Percentiles rank a stretch among this genome's conserved stretches.
phyloP scores from a whole-genome alignment of 1,140 invertebrate genomes.

The Lysiphlebus fabarum region DNA sequence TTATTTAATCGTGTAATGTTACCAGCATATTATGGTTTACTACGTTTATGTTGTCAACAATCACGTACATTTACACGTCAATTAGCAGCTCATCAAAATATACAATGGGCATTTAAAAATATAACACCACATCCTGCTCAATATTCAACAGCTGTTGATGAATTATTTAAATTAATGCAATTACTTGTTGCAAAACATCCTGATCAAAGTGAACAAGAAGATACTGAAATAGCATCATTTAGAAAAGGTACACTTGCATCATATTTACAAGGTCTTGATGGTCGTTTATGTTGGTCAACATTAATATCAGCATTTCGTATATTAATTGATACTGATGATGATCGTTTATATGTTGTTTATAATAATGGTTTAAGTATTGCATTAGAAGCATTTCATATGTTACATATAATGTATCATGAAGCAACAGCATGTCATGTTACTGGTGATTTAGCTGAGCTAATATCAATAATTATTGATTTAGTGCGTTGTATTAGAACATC shows the following conservation, averaged over 20 bases:
- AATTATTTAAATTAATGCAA: slow-evolving; percentile 85
- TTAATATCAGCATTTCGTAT: slow-evolving; percentile 83
- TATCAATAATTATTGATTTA: slow-evolving; percentile 73
- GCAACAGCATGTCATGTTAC: slow-evolving; percentile 85
- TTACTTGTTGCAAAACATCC: slow-evolving; percentile 73
- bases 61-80: slow-evolving; percentile 80
- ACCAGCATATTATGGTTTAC: slow-evolving; percentile 89
- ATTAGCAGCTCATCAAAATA: slow-evolving; percentile 87
- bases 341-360: slow-evolving; percentile 81
- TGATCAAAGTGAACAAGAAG: slow-evolving; percentile 75
- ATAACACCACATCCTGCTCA: slow-evolving; percentile 91
- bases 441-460: slow-evolving; percentile 77
- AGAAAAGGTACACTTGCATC: slow-evolving; percentile 77
- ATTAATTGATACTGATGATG: slow-evolving; percentile 83
- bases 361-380: slow-evolving; percentile 85
- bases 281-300: slow-evolving; percentile 82
- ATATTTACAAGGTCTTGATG: slow-evolving; percentile 78
- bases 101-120: slow-evolving; percentile 95
- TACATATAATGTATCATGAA: slow-evolving; percentile 92
- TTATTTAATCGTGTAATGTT: slow-evolving; percentile 90
- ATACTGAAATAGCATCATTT: slow-evolving; percentile 78
- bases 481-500: slow-evolving; percentile 67
- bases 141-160: slow-evolving; percentile 85
- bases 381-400: slow-evolving; percentile 84
- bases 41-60: slow-evolving; percentile 84